Base-by-base conservation (phyloP, 2,888 invertebrate species). In the Eugnorisma glareosa region DNA sequence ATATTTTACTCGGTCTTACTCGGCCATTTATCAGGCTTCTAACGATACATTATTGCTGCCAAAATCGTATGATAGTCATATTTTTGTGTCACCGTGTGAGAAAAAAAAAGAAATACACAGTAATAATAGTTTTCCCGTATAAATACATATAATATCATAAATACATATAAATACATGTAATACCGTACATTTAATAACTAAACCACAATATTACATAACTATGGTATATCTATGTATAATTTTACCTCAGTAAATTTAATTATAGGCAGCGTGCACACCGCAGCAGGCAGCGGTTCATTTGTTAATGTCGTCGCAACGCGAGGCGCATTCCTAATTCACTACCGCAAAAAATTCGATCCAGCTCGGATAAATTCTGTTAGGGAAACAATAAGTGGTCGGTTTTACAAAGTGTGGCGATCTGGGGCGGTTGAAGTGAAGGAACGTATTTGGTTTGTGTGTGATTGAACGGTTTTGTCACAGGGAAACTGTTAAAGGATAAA, bases 231-330 rank as follows among this genome's bases (percentile, higher is more conserved):
- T 70, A 63, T 79, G 78, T 84, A 84, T 86, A 86, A 88, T 79
- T 71, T 73, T 67, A 82, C 80, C 80, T 82, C 64, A n/a, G 75
- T 77, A 79, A 86, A 86, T 84, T 80, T 86, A 88, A 87, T 87
- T 86, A 82, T 81, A 79, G 80, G 79, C 77, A 67, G 48, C 64
- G 77, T 61, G 70, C 82, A 75, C 78, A 74, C 84, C 77, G 73
- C 82, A 67, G 75, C 82, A 73, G 82, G 69, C 79, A 66, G 76
- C 69, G 75, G 80, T 81, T 86, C 86, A 88, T 87, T 87, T 84
- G 81, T 88, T 86, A 86, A 84, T 80, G 84, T 82, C 81, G 67
- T 66, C 75, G 45, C 84, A 77, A 77, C 80, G 75, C 79, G 82
- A 71, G 78, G 86, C 51, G 82, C 79, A 87, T 84, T 73, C 67